Evolutionary conservation across 2,797 vertebrate genomes (phyloP), one percentile per base, ranked within the genome.

Genomic region (Benthosema pterotum): DNA sequence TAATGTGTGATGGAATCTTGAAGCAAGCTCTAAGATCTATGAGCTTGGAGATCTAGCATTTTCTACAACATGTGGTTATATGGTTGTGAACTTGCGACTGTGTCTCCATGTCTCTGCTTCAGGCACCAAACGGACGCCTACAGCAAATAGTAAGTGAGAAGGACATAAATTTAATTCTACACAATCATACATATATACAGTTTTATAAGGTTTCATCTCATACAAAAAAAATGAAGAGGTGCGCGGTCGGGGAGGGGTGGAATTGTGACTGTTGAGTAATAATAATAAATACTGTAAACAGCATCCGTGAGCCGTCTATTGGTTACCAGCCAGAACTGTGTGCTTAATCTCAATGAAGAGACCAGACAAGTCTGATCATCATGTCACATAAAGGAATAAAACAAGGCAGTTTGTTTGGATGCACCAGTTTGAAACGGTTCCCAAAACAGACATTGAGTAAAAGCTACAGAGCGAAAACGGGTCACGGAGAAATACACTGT

Each of bases 101-200:
- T 32, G 4, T 32, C 28, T 32, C 28, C 28, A 5, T 32, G 28
- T 32, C 28, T 7, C 28, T 32, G 28, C 28, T 7, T 32, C 28
- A 5, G 28, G 28, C 69, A 71, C 69, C 70, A 55, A 60, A 59
- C 5, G 7, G 32, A 55, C 52, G 42, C 28, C 52, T 11, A 11
- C 52, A n/a, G 38, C 52, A 55, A 72, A 64, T 75, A 78, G 80
- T 81, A 75, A 76, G 77, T 74, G 76, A 88, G 80, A 77, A 89
- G 80, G 78, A 85, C 84, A 82, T 82, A 22, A 82, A 77, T 90
- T 92, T 92, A 91, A 92, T 93, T 92, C 90, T 93, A 92, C 88
- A 92, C 84, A 91, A 89, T 91, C 76, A 82, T 89, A 92, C 88
- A 91, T 91, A 92, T 92, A 75, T 92, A 93, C 91, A 94, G 56